A percentile compares a stretch with the other conserved stretches of the same genome.
phyloP scores from a whole-genome alignment of 1,140 invertebrate genomes.

The Chionoecetes opilio region DNA sequence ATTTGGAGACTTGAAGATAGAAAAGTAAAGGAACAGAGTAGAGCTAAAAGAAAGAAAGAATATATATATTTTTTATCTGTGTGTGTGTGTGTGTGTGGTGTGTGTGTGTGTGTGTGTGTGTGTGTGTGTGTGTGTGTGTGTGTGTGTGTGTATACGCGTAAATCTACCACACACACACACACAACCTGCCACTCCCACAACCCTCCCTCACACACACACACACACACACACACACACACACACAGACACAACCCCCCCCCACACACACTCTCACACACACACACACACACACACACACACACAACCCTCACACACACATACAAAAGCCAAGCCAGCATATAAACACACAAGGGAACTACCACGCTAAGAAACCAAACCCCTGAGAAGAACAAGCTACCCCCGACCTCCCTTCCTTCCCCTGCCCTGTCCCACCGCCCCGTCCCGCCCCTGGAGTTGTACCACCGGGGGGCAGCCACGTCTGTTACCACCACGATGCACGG shows the following conservation, averaged over 20 bases:
- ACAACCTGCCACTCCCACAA: no score
- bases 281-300: background rate
- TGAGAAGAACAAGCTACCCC: background rate
- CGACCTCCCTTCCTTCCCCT: background rate
- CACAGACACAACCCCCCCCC: background rate
- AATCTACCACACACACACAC: background rate
- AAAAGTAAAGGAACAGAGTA: no score
- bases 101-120: no score
- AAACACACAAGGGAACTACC: background rate
- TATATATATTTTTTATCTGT: no score
- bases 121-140: no score
- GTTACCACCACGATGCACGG: background rate
- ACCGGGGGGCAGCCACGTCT: background rate
- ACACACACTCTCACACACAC: background rate
- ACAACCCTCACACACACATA: background rate
- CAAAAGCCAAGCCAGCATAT: background rate
- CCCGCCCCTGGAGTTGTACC: no score
- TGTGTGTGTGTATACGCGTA: background rate
- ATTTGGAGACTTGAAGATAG: no score
- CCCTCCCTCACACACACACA: background rate
- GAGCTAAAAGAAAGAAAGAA: no score
- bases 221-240: constrained; percentile 18
- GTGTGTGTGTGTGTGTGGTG: no score
- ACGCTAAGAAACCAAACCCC: background rate
- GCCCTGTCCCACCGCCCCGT: no score